Percentiles rank a stretch among this genome's conserved stretches.
Evolutionary conservation across 1,140 invertebrate species (phyloP).

Genomic region (Hylaeus anthracinus): DNA sequence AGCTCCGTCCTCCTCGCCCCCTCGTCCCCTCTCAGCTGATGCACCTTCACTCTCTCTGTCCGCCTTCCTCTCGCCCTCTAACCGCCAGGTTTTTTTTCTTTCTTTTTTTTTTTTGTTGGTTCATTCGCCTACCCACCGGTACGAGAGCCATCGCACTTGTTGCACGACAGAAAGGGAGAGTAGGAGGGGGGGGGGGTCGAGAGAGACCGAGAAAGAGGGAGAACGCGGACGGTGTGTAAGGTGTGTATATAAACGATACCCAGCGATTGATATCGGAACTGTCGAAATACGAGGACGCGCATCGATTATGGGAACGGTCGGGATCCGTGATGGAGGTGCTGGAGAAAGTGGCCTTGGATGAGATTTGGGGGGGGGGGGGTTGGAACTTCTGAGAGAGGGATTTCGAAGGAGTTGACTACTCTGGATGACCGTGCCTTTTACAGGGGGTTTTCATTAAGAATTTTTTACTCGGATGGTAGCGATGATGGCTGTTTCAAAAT

Average conservation of each 20-base stretch:
- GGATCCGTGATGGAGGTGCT: no score
- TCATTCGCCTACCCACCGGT: constrained; percentile 46
- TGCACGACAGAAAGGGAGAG: constrained; percentile 63
- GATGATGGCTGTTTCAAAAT: no score
- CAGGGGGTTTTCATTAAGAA: no score
- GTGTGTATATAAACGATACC: constrained; percentile 37
- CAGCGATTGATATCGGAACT: constrained; percentile 27
- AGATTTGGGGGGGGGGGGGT: no score
- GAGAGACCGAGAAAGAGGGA: constrained; percentile 26
- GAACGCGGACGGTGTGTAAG: constrained; percentile 14
- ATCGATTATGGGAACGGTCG: background rate
- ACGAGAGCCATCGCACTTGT: constrained; percentile 66
- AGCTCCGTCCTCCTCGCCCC: constrained; percentile 15
- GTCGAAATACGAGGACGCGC: background rate
- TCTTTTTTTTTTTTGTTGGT: constrained; percentile 42
- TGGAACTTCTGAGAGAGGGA: no score
- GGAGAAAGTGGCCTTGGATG: no score
- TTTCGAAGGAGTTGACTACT: no score
- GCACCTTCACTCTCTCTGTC: constrained; percentile 9
- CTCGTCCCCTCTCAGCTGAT: background rate
- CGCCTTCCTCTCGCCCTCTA: constrained; percentile 3
- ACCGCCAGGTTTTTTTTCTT: constrained; percentile 3
- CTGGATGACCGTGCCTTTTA: no score
- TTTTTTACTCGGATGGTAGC: no score
- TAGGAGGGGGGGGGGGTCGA: background rate